A percentile compares a stretch with the other conserved stretches of the same genome.
These are phyloP conservation scores for Nesoenas mayeri DNA, from an alignment of 2,113 vertebrate species.

Conservation along the genomic window DNA sequence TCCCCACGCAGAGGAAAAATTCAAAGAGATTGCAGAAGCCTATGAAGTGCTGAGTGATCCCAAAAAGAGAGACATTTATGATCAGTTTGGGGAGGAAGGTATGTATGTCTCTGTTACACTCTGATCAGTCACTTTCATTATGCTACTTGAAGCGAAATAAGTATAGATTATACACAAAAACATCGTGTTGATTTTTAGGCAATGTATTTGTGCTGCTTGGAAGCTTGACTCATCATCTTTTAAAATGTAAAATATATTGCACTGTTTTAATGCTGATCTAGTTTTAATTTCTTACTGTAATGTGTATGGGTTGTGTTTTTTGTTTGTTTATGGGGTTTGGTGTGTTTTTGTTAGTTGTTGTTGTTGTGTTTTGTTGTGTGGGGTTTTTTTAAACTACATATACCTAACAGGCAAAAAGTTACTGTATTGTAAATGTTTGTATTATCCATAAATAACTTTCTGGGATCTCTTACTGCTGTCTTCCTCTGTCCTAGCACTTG, in stretches of 20 bases:
- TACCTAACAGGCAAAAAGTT: background rate
- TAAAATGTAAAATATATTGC: background rate
- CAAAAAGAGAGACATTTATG: conserved; percentile 96
- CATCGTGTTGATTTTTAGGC: background rate
- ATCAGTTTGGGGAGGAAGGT: conserved; percentile 99
- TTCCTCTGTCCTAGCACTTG: background rate
- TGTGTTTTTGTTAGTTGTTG: background rate
- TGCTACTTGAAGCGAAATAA: background rate
- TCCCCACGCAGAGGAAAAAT: conserved; percentile 94
- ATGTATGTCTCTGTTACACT: conserved; percentile 50
- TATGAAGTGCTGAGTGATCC: conserved; percentile 98
- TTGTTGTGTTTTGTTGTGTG: too few relatives aligned
- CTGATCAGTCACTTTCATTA: background rate
- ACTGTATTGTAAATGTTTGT: background rate
- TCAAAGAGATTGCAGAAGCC: conserved; percentile 97
- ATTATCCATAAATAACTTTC: background rate
- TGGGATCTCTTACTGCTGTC: background rate
- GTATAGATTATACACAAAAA: background rate
- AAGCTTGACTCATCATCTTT: background rate
- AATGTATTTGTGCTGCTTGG: background rate
- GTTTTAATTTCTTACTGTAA: background rate
- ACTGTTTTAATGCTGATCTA: background rate
- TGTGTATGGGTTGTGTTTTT: too few relatives aligned
- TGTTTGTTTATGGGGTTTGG: too few relatives aligned
- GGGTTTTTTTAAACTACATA: background rate